These are phyloP conservation scores for Gila orcuttii DNA, from an alignment of 2,113 vertebrate genomes.

Conservation along the genomic window DNA sequence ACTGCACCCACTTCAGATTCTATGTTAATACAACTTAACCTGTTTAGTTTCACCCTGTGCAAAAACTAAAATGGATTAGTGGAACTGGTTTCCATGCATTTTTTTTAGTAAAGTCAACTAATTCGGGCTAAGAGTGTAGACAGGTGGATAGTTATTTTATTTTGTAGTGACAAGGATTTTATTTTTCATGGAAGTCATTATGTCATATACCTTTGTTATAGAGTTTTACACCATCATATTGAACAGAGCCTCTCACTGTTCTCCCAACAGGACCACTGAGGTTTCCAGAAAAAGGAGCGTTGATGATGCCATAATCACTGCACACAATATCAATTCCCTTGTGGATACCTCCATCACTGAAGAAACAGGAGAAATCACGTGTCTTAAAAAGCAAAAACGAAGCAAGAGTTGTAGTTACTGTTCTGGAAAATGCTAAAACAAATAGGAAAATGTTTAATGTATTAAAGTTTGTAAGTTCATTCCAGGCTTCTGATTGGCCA, in stretches of 20 bases:
- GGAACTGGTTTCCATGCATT: too few species aligned
- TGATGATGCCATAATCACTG: slow-evolving; percentile 65
- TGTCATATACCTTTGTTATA: slow-evolving; percentile 61
- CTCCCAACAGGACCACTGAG: slow-evolving; percentile 61
- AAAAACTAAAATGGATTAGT: too few species aligned
- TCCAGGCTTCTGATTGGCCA: background rate
- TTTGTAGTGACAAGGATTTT: background rate
- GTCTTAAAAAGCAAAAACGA: background rate
- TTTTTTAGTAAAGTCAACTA: too few species aligned
- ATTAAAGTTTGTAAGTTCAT: too few species aligned
- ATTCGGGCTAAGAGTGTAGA: too few species aligned
- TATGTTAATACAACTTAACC: too few species aligned
- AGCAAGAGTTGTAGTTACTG: background rate
- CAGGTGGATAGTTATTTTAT: background rate
- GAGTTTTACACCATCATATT: slow-evolving; percentile 68
- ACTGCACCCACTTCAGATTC: too few species aligned
- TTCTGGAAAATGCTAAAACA: background rate
- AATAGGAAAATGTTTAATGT: background rate
- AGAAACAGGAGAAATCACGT: background rate
- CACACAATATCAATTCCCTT: slow-evolving; percentile 70
- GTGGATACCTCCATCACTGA: slow-evolving; percentile 57
- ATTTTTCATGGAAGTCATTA: background rate
- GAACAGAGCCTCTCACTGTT: slow-evolving; percentile 51
- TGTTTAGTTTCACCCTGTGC: too few species aligned
- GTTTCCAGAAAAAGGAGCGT: slow-evolving; percentile 66